Conservation (phyloP, 2,113 vertebrate species). For the Cavia aperea region DNA sequence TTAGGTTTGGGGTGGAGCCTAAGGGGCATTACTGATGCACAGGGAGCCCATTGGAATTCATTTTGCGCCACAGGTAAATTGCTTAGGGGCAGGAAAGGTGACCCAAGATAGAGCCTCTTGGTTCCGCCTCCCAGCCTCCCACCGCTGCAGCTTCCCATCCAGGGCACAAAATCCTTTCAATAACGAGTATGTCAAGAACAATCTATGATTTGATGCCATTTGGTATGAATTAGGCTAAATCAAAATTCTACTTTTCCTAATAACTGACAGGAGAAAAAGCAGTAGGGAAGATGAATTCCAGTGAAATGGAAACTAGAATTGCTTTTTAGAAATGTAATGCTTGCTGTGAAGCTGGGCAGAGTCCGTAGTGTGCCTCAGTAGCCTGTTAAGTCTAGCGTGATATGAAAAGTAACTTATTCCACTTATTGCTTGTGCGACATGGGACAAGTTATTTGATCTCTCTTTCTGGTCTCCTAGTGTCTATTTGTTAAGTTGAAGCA, state of each 20-base stretch:
- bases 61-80: no score
- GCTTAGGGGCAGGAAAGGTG: no score
- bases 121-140: no score
- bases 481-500: neutral
- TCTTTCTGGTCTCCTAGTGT: neutral
- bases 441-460: neutral
- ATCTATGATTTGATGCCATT: neutral
- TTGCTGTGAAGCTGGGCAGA: neutral
- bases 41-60: no score
- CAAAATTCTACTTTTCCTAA: neutral
- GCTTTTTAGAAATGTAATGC: neutral
- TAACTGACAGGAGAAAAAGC: neutral
- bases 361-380: neutral
- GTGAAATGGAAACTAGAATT: constrained; percentile 1
- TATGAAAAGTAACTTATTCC: neutral
- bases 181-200: neutral
- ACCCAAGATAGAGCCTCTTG: no score
- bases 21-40: no score
- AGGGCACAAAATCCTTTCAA: no score
- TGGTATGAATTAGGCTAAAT: neutral
- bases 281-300: neutral
- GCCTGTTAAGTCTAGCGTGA: neutral
- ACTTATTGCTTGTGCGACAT: neutral
- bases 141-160: no score
- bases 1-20: no score